phyloP scores from a whole-genome alignment of 2,797 vertebrate species.

The Acanthiza pusilla region DNA sequence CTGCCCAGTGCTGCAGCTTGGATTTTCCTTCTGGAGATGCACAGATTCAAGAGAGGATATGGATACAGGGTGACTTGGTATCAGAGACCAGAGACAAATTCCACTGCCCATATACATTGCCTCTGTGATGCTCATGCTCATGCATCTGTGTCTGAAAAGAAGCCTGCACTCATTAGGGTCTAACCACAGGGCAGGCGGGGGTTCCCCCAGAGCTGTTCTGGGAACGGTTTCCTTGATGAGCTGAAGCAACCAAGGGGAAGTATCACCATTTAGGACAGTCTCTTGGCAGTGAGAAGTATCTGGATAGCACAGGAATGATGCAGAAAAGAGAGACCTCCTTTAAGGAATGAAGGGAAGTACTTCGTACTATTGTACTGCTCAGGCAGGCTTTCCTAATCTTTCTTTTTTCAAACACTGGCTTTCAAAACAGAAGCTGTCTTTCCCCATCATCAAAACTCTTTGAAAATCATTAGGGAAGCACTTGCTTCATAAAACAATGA shows the following conservation, averaged over 20 bases:
- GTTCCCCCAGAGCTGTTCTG: background rate
- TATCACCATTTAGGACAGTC: background rate
- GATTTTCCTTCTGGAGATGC: background rate
- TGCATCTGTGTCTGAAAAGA: background rate
- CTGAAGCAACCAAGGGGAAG: background rate
- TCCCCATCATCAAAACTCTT: background rate
- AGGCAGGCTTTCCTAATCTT: background rate
- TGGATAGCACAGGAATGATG: background rate
- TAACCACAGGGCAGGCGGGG: background rate
- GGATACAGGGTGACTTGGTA: background rate
- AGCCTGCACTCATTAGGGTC: background rate
- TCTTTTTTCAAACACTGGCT: background rate
- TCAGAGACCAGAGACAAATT: background rate
- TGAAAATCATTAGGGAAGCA: background rate
- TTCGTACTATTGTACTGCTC: background rate
- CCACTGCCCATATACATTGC: background rate
- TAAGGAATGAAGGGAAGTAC: background rate
- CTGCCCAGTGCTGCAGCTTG: background rate
- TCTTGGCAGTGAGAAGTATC: background rate
- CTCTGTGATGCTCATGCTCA: accelerated
- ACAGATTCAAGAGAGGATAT: background rate
- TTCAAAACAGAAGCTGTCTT: background rate
- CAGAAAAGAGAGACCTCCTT: background rate
- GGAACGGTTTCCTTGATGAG: background rate
- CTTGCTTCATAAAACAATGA: background rate